These are phyloP conservation scores for Ryuthela nishihirai DNA, from an alignment of 2,888 invertebrate species.

Conservation along the genomic window DNA sequence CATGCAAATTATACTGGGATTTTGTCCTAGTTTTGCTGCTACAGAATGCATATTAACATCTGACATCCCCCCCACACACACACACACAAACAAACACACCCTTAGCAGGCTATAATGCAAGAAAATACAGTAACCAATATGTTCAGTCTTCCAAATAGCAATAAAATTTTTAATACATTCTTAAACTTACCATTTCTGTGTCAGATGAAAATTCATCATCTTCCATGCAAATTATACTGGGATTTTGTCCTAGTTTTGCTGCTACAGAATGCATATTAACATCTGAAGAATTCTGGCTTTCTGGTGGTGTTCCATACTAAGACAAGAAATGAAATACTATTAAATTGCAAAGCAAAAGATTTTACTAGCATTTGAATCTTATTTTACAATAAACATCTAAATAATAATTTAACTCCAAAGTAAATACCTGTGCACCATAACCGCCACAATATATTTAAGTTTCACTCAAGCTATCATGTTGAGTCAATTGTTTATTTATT, in stretches of 20 bases:
- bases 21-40: slow-evolving; percentile 44
- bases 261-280: slow-evolving; percentile 7
- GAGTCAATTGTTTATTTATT: too few relatives aligned
- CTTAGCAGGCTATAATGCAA: too few relatives aligned
- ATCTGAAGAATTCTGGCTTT: slow-evolving; percentile 33
- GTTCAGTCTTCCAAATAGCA: too few relatives aligned
- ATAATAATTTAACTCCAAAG: not conserved
- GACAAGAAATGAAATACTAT: slow-evolving; percentile 1
- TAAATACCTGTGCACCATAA: not conserved
- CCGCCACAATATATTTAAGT: too few relatives aligned
- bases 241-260: slow-evolving; percentile 49
- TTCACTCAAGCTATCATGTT: too few relatives aligned
- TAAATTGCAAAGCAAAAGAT: not conserved
- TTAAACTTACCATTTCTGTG: slow-evolving; percentile 66
- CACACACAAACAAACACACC: too few relatives aligned
- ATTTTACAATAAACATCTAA: not conserved
- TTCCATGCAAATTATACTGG: slow-evolving; percentile 87
- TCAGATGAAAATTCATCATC: slow-evolving; percentile 83
- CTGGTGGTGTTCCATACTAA: slow-evolving; percentile 50
- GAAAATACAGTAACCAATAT: too few relatives aligned
- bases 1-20: slow-evolving; percentile 80
- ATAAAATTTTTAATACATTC: too few relatives aligned
- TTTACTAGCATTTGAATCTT: not conserved
- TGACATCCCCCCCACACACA: too few relatives aligned
- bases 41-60: slow-evolving; percentile 10